These are phyloP conservation scores for Myopa testacea DNA, from an alignment of 2,888 invertebrate genomes.

Conservation along the genomic window DNA sequence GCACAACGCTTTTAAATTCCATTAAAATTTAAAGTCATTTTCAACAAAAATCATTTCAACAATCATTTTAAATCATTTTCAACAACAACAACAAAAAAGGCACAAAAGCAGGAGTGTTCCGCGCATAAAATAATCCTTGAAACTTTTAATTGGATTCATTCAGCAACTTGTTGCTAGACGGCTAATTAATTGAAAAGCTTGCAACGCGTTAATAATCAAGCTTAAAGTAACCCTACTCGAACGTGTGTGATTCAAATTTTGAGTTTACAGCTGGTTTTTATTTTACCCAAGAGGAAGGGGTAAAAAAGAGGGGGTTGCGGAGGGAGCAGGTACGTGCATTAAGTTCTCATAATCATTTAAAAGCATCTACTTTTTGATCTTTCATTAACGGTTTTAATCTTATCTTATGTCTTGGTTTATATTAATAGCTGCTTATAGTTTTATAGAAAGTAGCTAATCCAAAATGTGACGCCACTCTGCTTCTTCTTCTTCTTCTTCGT, in stretches of 20 bases:
- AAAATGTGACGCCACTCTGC: too few relatives aligned
- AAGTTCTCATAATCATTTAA: slow-evolving; percentile 26
- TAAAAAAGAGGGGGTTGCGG: too few relatives aligned
- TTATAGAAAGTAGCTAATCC: too few relatives aligned
- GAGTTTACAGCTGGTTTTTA: too few relatives aligned
- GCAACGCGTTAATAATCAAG: slow-evolving; percentile 10
- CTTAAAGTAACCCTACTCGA: not conserved
- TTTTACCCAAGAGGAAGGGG: too few relatives aligned
- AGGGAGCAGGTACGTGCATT: not conserved
- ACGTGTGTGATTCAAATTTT: too few relatives aligned
- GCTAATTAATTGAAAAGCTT: slow-evolving; percentile 10
- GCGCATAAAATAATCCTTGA: not conserved
- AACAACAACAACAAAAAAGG: not conserved
- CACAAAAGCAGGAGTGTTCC: too few relatives aligned
- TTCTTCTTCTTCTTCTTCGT: not conserved
- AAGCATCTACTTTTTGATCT: not conserved
- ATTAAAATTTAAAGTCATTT: slow-evolving; percentile 19
- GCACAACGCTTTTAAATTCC: slow-evolving; percentile 1
- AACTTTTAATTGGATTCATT: slow-evolving; percentile 24
- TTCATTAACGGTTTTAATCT: too few relatives aligned
- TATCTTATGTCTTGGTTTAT: too few relatives aligned
- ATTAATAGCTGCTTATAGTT: too few relatives aligned
- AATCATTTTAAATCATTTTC: too few relatives aligned
- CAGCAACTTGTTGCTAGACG: slow-evolving; percentile 2
- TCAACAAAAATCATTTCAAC: not conserved